Conservation (phyloP, 2,797 vertebrate genomes). For the Lepus oiostolus region DNA sequence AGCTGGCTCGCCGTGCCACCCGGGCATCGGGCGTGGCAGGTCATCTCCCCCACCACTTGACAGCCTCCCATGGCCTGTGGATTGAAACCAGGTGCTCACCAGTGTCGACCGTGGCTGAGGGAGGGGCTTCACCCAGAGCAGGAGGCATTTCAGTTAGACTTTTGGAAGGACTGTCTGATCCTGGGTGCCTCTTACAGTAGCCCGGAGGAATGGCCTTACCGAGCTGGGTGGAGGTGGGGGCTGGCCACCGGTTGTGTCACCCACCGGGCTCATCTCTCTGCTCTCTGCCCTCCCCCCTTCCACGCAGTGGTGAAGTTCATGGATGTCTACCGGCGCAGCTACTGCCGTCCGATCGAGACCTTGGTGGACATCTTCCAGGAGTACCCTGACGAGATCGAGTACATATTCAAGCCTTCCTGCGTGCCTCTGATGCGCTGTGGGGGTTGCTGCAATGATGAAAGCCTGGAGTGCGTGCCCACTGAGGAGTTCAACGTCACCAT, state of each 20-base stretch:
- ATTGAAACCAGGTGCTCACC: not conserved
- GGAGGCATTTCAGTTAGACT: not conserved
- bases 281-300: constrained; percentile 66
- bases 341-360: constrained; percentile 95
- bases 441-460: constrained; percentile 97
- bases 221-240: not conserved
- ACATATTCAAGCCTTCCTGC: constrained; percentile 98
- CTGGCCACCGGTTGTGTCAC: not conserved
- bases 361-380: constrained; percentile 98
- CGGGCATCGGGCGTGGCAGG: not conserved
- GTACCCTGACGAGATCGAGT: constrained; percentile 97
- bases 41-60: not conserved
- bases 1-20: not conserved
- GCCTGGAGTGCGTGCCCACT: constrained; percentile 95
- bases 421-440: constrained; percentile 96
- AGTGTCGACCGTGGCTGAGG: not conserved
- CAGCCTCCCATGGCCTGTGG: not conserved
- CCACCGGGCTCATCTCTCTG: not conserved
- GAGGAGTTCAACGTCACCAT: constrained; percentile 94
- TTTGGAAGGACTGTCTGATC: not conserved
- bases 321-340: constrained; percentile 96
- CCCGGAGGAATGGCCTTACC: not conserved
- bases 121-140: not conserved
- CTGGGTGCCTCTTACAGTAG: not conserved
- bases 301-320: constrained; percentile 94